These are phyloP conservation scores for Whitmania pigra DNA, from an alignment of 1,140 invertebrate species.

Conservation along the genomic window DNA sequence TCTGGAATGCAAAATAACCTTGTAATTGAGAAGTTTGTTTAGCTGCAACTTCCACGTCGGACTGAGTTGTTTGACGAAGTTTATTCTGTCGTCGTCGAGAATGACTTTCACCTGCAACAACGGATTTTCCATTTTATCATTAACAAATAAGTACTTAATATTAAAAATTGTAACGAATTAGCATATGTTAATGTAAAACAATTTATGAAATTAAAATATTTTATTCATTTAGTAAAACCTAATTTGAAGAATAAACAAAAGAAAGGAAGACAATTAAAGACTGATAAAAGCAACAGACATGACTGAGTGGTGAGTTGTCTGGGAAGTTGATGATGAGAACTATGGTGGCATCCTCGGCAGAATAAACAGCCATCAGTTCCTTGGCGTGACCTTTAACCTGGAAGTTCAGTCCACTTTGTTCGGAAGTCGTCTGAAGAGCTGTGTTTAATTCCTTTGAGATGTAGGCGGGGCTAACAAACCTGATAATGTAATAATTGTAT, in stretches of 20 bases:
- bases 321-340: background rate
- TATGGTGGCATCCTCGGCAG: background rate
- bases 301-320: background rate
- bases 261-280: background rate
- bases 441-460: background rate
- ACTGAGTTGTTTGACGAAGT: background rate
- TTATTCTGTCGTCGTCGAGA: background rate
- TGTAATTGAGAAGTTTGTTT: constrained; percentile 2
- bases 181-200: background rate
- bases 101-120: background rate
- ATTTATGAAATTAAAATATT: background rate
- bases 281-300: background rate
- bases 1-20: background rate
- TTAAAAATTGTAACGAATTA: background rate
- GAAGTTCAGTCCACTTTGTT: background rate
- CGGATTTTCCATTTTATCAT: no score
- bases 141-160: background rate
- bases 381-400: background rate
- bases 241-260: no score
- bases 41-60: background rate
- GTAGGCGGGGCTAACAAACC: background rate
- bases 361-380: background rate
- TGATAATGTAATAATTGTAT: background rate
- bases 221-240: background rate
- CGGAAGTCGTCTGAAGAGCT: background rate